These are phyloP conservation scores for Chaenogobius annularis DNA, from an alignment of 2,113 vertebrate genomes.

Conservation along the genomic window DNA sequence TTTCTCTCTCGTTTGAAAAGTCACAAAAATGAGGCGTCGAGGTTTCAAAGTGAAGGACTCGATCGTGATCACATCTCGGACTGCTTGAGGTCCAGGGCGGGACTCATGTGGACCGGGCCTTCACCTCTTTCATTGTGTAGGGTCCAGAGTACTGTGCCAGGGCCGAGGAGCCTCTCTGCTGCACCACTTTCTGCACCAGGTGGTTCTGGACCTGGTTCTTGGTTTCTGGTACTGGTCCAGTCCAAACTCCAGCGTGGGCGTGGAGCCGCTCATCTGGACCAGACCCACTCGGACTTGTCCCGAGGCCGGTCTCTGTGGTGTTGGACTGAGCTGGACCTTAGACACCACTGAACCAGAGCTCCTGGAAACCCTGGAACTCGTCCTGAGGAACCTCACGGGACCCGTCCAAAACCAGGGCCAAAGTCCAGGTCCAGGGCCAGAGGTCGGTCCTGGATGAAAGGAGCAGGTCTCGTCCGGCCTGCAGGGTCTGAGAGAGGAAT, in stretches of 20 bases:
- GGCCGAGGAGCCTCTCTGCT: constrained; percentile 68
- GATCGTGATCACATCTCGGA: too few relatives aligned
- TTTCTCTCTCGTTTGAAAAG: too few relatives aligned
- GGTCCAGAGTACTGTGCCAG: constrained; percentile 79
- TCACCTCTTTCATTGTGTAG: constrained; percentile 70
- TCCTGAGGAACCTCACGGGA: constrained; percentile 74
- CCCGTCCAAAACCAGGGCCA: constrained; percentile 81
- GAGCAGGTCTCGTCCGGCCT: constrained; percentile 61
- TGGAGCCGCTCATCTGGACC: constrained; percentile 73
- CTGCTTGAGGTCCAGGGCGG: too few relatives aligned
- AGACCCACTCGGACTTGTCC: constrained; percentile 73
- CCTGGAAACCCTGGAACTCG: constrained; percentile 71
- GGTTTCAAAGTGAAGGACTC: too few relatives aligned
- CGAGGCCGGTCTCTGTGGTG: constrained; percentile 34
- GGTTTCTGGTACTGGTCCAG: constrained; percentile 65
- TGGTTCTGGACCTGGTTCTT: constrained; percentile 74
- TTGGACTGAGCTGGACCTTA: constrained; percentile 73
- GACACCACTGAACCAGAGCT: constrained; percentile 76
- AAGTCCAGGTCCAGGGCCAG: constrained; percentile 77
- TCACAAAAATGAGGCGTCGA: too few relatives aligned
- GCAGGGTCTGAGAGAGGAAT: constrained; percentile 78
- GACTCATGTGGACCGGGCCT: too few relatives aligned
- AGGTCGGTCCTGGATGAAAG: constrained; percentile 27
- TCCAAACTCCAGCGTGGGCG: constrained; percentile 71
- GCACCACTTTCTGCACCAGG: constrained; percentile 70